A percentile compares a stretch with the other conserved stretches of the same genome.
These are phyloP conservation scores for Netelia inedita DNA, from an alignment of 2,888 invertebrate species.

Conservation along the genomic window DNA sequence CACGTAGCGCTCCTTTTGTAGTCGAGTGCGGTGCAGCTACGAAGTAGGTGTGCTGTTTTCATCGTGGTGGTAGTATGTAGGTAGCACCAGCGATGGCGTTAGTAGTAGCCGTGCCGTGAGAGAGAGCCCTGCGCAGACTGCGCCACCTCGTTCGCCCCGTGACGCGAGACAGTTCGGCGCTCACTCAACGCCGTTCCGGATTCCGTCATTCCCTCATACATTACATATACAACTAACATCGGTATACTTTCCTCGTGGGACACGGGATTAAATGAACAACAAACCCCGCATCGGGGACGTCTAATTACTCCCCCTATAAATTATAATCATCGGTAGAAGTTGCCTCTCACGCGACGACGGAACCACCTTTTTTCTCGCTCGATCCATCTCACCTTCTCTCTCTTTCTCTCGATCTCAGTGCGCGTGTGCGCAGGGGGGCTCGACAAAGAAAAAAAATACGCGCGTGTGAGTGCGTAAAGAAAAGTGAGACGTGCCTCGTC, in stretches of 20 bases:
- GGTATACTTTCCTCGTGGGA: slow-evolving; percentile 26
- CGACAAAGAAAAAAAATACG: slow-evolving; percentile 21
- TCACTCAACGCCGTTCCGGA: slow-evolving; percentile 60
- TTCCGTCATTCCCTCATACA: slow-evolving; percentile 53
- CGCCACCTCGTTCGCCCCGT: slow-evolving; percentile 57
- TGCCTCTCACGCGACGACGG: neutral
- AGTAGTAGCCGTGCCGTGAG: slow-evolving; percentile 39
- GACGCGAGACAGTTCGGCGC: slow-evolving; percentile 68
- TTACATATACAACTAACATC: neutral
- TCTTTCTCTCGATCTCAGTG: neutral
- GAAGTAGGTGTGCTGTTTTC: slow-evolving; percentile 9
- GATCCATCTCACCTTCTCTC: neutral
- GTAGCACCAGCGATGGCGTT: slow-evolving; percentile 28
- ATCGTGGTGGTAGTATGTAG: slow-evolving; percentile 24
- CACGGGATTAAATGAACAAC: slow-evolving; percentile 18
- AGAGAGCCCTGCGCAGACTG: slow-evolving; percentile 40
- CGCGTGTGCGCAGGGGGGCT: slow-evolving; percentile 1
- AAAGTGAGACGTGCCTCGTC: slow-evolving; percentile 10
- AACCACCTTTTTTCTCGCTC: neutral
- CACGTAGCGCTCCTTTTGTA: slow-evolving; percentile 60
- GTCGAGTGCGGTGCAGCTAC: slow-evolving; percentile 53
- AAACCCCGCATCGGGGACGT: neutral
- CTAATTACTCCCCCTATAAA: neutral
- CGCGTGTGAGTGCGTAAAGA: neutral
- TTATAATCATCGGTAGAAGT: neutral